Percentiles rank a stretch among this genome's conserved stretches.
Evolutionary conservation across 2,113 vertebrate species (phyloP).

Genomic region (Pagrus major): DNA sequence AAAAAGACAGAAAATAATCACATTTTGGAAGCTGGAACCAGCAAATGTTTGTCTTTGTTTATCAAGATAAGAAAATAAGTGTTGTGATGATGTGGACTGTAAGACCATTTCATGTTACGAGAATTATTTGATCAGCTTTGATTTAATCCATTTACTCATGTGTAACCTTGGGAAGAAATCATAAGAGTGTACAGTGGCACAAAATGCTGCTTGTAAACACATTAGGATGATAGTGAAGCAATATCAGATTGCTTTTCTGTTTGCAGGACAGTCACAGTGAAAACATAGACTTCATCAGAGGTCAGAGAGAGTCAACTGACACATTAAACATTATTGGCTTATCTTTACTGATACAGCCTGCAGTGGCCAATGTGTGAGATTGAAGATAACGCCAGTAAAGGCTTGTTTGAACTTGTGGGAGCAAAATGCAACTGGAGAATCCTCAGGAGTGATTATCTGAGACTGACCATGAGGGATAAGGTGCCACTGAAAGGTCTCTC

Average conservation of each 20-base stretch:
- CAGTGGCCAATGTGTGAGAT: conserved; percentile 31
- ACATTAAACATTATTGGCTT: conserved; percentile 48
- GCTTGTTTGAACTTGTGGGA: conserved; percentile 40
- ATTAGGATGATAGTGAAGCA: conserved; percentile 31
- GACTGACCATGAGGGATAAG: conserved; percentile 21
- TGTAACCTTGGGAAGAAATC: conserved; percentile 43
- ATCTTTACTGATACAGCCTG: conserved; percentile 48
- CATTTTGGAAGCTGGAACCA: no score
- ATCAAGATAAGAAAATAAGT: not conserved
- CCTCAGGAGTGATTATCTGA: not conserved
- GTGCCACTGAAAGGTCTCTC: conserved; percentile 12
- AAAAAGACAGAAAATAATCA: no score
- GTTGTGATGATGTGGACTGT: not conserved
- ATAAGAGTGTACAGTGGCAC: not conserved
- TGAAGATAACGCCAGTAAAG: conserved; percentile 43
- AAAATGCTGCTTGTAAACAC: conserved; percentile 47
- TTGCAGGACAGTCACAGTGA: conserved; percentile 38
- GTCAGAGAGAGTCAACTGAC: conserved; percentile 41
- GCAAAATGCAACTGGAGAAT: conserved; percentile 47
- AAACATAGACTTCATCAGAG: conserved; percentile 48
- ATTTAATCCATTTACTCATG: conserved; percentile 36
- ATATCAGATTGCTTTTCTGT: conserved; percentile 32
- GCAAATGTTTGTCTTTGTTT: not conserved
- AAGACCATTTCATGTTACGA: not conserved
- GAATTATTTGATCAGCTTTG: conserved; percentile 1